Conservation (phyloP, 2,797 vertebrate genomes). For the Sternarchorhynchus goeldii region DNA sequence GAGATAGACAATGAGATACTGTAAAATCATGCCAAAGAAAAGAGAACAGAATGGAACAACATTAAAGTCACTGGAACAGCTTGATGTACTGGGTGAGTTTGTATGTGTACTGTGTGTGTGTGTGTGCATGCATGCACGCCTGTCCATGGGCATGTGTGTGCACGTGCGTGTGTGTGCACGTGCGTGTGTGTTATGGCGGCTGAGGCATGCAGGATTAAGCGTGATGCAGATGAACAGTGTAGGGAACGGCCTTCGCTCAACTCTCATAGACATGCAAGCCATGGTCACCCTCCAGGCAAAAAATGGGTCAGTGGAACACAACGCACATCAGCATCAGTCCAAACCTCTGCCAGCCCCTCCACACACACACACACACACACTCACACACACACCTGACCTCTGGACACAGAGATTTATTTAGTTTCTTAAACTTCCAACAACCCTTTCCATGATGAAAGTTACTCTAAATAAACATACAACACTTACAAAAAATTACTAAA, state of each 20-base stretch:
- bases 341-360: constrained; percentile 24
- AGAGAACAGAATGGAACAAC: neutral
- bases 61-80: neutral
- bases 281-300: constrained; percentile 55
- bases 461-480: constrained; percentile 35
- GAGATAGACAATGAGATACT: constrained; percentile 21
- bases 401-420: constrained; percentile 9
- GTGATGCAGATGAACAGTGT: constrained; percentile 68
- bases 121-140: constrained; percentile 51
- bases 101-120: constrained; percentile 40
- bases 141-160: constrained; percentile 45
- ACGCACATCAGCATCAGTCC: constrained; percentile 50
- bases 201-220: constrained; percentile 68
- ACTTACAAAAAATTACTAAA: neutral
- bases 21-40: constrained; percentile 25
- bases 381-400: neutral
- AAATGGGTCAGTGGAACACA: constrained; percentile 84
- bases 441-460: constrained; percentile 11
- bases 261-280: constrained; percentile 71
- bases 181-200: constrained; percentile 51
- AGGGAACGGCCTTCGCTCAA: constrained; percentile 67
- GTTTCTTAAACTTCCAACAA: neutral
- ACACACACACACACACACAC: constrained; percentile 9
- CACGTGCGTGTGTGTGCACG: constrained; percentile 33
- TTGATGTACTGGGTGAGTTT: constrained; percentile 22